Evolutionary conservation across 2,113 vertebrate genomes (phyloP).

Genomic region (Dipodomys spectabilis): DNA sequence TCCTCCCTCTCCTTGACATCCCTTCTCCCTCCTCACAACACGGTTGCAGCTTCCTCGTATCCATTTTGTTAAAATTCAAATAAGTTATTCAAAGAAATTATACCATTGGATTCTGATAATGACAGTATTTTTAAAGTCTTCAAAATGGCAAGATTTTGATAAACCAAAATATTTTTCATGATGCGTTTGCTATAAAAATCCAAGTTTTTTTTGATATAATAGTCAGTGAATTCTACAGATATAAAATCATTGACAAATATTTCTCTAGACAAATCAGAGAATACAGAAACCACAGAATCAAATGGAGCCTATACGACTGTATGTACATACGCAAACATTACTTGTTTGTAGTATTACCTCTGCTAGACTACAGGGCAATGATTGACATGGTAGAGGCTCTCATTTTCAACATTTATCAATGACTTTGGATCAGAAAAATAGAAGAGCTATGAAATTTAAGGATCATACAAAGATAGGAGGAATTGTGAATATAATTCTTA

Average conservation of each 20-base stretch:
- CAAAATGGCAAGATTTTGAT: not conserved
- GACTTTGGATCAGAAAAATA: not conserved
- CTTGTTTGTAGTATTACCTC: not conserved
- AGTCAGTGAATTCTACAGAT: not conserved
- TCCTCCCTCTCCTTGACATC: no score
- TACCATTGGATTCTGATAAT: conserved; percentile 10
- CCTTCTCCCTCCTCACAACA: no score
- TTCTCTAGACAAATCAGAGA: not conserved
- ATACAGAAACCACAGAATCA: not conserved
- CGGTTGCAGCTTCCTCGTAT: no score
- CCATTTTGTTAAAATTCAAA: no score
- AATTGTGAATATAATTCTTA: not conserved
- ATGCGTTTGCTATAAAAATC: not conserved
- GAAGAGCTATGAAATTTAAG: conserved; percentile 47
- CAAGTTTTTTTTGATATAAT: not conserved
- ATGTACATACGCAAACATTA: not conserved
- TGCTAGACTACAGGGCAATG: not conserved
- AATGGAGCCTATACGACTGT: not conserved
- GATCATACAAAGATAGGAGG: not conserved
- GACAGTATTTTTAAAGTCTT: no score
- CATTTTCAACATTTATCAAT: conserved; percentile 8
- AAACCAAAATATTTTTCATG: not conserved
- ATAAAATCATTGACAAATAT: conserved; percentile 15
- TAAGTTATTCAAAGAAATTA: no score
- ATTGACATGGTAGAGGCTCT: not conserved